Evolutionary conservation across 1,140 invertebrate species (phyloP).

Genomic region (Phortica variegata): DNA sequence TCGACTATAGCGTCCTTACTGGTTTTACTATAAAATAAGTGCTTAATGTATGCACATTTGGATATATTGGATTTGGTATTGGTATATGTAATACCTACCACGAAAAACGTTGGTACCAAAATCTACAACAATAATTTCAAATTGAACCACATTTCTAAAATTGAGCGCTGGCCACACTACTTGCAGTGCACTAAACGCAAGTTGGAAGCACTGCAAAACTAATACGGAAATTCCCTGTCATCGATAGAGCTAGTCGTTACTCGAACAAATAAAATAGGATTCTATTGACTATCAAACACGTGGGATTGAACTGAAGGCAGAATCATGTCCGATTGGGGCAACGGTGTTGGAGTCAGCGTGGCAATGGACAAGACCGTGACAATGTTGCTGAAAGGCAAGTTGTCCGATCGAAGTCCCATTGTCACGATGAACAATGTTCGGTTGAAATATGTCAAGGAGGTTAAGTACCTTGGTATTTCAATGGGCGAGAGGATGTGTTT

Average conservation of each 20-base stretch:
- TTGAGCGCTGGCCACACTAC: no score
- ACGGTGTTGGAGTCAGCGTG: not conserved
- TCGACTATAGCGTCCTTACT: no score
- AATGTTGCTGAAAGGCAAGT: not conserved
- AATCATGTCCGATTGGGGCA: not conserved
- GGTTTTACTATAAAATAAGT: no score
- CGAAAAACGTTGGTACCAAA: no score
- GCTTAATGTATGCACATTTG: no score
- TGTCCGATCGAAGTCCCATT: not conserved
- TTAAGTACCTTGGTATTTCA: conserved; percentile 11
- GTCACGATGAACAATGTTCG: not conserved
- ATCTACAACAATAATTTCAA: no score
- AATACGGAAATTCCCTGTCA: no score
- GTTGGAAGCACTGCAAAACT: no score
- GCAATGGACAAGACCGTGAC: not conserved
- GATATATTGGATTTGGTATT: no score
- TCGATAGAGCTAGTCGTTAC: not conserved
- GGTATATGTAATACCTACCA: no score
- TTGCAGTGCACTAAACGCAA: no score
- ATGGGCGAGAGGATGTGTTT: conserved; percentile 4
- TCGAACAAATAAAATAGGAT: not conserved
- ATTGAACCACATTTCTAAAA: no score
- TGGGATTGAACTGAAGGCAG: not conserved
- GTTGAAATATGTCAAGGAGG: conserved; percentile 1
- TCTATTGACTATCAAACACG: not conserved